A percentile compares a stretch with the other conserved stretches of the same genome.
These are phyloP conservation scores for Rhagoletis pomonella DNA, from an alignment of 1,140 invertebrate species.

Conservation along the genomic window DNA sequence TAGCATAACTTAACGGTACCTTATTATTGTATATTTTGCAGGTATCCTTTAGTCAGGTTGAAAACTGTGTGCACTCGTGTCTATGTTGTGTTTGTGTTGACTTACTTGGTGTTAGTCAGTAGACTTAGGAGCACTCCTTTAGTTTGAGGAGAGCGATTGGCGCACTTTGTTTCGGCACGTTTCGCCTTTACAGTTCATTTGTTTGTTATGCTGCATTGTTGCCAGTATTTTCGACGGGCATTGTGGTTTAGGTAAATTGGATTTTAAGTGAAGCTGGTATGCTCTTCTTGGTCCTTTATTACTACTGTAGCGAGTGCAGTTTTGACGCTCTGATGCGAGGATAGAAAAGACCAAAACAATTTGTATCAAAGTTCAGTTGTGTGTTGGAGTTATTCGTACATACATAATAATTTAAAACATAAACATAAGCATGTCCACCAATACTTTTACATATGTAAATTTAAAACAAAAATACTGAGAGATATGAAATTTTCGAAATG, in stretches of 20 bases:
- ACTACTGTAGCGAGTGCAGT: no score
- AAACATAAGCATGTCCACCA: no score
- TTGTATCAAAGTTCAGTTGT: no score
- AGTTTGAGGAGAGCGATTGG: neutral
- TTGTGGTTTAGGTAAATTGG: constrained; percentile 41
- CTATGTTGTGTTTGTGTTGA: neutral
- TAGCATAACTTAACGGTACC: constrained; percentile 58
- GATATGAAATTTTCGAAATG: no score
- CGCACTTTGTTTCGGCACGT: constrained; percentile 61
- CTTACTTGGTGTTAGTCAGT: neutral
- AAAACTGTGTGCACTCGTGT: neutral
- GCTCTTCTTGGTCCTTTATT: neutral
- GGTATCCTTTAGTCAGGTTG: neutral
- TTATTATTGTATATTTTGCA: constrained; percentile 51
- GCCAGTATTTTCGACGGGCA: neutral
- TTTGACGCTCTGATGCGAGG: no score
- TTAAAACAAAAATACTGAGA: no score
- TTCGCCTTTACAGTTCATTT: constrained; percentile 73
- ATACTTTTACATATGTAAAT: no score
- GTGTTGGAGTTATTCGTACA: no score
- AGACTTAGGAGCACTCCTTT: neutral
- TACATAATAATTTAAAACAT: no score
- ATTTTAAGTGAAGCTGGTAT: constrained; percentile 45
- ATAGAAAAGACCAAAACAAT: no score
- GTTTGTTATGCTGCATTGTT: constrained; percentile 44